phyloP scores from a whole-genome alignment of 1,140 invertebrate genomes.

The Hycleus cichorii region DNA sequence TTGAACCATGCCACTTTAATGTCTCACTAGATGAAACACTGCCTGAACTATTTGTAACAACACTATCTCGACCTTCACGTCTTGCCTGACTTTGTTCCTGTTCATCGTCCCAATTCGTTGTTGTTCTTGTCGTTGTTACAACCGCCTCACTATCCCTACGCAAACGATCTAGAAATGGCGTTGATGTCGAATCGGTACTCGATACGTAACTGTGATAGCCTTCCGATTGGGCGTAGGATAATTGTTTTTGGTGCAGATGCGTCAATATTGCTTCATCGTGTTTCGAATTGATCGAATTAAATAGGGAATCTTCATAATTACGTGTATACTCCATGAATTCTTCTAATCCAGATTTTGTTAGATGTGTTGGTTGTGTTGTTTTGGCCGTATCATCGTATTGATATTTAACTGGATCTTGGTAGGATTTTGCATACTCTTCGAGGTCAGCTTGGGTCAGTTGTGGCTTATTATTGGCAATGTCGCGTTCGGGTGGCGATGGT shows the following conservation, averaged over 20 bases:
- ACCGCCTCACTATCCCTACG: constrained; percentile 55
- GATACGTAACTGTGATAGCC: constrained; percentile 77
- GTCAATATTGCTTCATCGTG: constrained; percentile 37
- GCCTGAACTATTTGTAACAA: constrained; percentile 58
- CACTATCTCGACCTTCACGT: constrained; percentile 55
- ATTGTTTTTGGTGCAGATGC: constrained; percentile 64
- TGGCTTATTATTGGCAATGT: constrained; percentile 45
- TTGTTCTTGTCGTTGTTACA: constrained; percentile 30
- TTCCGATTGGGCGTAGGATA: constrained; percentile 72
- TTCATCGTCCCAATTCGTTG: too few relatives aligned
- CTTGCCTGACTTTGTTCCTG: constrained; percentile 33
- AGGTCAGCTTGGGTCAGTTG: constrained; percentile 59
- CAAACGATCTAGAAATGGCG: constrained; percentile 66
- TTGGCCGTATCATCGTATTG: constrained; percentile 7
- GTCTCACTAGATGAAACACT: constrained; percentile 73
- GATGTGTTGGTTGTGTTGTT: constrained; percentile 23
- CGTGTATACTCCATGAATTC: constrained; percentile 42
- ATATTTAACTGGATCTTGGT: constrained; percentile 44
- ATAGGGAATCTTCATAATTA: constrained; percentile 44
- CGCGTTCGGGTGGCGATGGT: constrained; percentile 67
- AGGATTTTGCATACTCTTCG: constrained; percentile 60
- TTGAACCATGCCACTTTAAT: constrained; percentile 73
- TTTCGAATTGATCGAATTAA: constrained; percentile 29
- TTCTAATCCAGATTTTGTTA: constrained; percentile 37
- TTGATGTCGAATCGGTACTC: constrained; percentile 69